These are phyloP conservation scores for Oncorhynchus gorbuscha DNA, from an alignment of 2,113 vertebrate genomes.

Conservation along the genomic window DNA sequence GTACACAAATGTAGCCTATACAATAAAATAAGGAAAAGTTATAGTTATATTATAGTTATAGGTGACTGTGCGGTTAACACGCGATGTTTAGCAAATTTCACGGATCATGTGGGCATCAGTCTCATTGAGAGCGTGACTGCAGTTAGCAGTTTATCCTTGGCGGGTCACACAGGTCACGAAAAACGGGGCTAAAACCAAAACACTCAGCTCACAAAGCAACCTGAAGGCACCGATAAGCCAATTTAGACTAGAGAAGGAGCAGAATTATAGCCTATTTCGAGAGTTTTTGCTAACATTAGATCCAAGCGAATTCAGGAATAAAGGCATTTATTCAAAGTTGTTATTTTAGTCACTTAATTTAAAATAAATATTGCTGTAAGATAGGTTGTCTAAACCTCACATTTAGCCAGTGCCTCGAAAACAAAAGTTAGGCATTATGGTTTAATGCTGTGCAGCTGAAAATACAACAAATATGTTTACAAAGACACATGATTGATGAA, in stretches of 20 bases:
- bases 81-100: conserved; percentile 49
- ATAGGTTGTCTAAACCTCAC: not conserved
- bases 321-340: not conserved
- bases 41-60: not conserved
- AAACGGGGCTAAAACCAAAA: conserved; percentile 55
- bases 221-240: not conserved
- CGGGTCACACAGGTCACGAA: conserved; percentile 62
- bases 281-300: no score
- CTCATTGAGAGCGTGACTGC: conserved; percentile 60
- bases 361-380: not conserved
- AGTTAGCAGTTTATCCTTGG: conserved; percentile 63
- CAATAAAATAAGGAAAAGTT: not conserved
- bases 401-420: no score
- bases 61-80: conserved; percentile 17
- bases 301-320: not conserved
- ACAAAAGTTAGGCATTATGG: no score
- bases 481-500: no score
- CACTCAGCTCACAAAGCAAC: conserved; percentile 49
- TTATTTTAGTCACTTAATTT: not conserved
- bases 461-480: no score
- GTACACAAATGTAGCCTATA: no score
- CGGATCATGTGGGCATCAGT: conserved; percentile 61
- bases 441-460: no score
- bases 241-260: not conserved
- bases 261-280: not conserved